These are phyloP conservation scores for Mamestra configurata DNA, from an alignment of 1,140 invertebrate species.

Conservation along the genomic window DNA sequence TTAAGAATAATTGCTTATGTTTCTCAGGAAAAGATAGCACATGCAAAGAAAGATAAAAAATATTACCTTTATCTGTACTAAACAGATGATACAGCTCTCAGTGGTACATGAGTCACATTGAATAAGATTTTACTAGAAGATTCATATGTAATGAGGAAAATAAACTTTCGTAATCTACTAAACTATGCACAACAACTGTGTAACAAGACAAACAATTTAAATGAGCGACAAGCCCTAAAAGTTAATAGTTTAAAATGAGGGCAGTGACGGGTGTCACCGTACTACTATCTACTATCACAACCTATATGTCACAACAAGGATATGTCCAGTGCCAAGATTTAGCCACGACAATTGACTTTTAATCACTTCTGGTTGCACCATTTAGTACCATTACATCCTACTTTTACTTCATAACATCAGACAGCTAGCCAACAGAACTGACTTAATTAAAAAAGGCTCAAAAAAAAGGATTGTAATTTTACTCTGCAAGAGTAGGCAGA, in stretches of 20 bases:
- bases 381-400: constrained; percentile 23
- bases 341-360: constrained; percentile 38
- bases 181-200: no score
- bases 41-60: not conserved
- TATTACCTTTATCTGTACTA: not conserved
- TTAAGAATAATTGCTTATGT: not conserved
- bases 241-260: constrained; percentile 5
- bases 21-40: not conserved
- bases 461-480: not conserved
- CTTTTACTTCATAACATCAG: constrained; percentile 11
- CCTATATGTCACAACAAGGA: constrained; percentile 32
- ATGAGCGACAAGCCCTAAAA: not conserved
- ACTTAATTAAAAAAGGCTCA: constrained; percentile 6
- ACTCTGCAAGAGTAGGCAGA: not conserved
- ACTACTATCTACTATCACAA: constrained; percentile 1
- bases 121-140: not conserved
- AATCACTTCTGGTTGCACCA: constrained; percentile 41
- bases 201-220: no score
- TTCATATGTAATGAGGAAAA: no score
- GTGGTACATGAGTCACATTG: not conserved
- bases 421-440: not conserved
- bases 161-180: no score
- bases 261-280: constrained; percentile 18
- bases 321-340: constrained; percentile 33
- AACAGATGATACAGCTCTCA: not conserved